Percentiles rank a stretch among this genome's conserved stretches.
Conservation (phyloP, 2,888 invertebrate species). For the Theretra japonica region DNA sequence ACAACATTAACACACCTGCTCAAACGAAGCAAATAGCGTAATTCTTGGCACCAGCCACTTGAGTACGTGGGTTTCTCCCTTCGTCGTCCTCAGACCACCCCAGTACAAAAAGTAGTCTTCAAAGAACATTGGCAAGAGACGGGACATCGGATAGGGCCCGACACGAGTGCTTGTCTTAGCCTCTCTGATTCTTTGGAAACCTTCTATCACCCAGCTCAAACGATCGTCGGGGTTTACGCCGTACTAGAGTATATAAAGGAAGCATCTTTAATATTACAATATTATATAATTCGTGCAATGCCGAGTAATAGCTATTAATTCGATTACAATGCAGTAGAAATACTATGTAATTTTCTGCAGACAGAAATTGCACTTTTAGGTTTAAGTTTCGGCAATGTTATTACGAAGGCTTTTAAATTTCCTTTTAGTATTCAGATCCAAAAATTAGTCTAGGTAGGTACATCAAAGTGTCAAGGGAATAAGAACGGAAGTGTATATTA, state of each 20-base stretch:
- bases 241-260: constrained; percentile 61
- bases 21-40: constrained; percentile 82
- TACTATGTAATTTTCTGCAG: too few species aligned
- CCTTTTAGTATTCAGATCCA: too few species aligned
- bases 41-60: constrained; percentile 87
- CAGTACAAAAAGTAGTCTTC: constrained; percentile 88
- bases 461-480: too few species aligned
- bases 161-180: constrained; percentile 80
- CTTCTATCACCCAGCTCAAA: constrained; percentile 71
- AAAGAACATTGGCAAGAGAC: constrained; percentile 82
- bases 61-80: constrained; percentile 72
- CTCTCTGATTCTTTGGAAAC: constrained; percentile 77
- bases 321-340: too few species aligned
- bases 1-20: constrained; percentile 85
- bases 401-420: too few species aligned
- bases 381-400: too few species aligned
- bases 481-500: too few species aligned
- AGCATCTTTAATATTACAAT: not conserved
- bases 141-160: constrained; percentile 77
- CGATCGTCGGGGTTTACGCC: constrained; percentile 75
- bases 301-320: too few species aligned
- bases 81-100: constrained; percentile 80
- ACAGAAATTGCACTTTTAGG: too few species aligned
- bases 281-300: too few species aligned
- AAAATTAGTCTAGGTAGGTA: too few species aligned